A percentile compares a stretch with the other conserved stretches of the same genome.
phyloP scores from a whole-genome alignment of 2,113 vertebrate genomes.

The Tursiops truncatus region DNA sequence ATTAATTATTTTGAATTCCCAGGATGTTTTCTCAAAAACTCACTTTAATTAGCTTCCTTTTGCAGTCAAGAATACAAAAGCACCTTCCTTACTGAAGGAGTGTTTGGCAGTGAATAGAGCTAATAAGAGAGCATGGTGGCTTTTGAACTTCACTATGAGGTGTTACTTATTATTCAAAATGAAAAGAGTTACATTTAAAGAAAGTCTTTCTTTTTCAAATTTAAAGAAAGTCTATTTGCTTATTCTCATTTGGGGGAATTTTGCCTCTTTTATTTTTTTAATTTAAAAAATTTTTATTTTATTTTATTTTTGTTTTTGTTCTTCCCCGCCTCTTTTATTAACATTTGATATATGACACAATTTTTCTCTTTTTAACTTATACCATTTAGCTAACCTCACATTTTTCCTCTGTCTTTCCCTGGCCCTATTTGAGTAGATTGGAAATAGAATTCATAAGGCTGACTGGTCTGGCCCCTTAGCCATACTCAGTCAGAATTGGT shows the following conservation, averaged over 20 bases:
- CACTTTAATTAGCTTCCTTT: slow-evolving; percentile 33
- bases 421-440: not conserved
- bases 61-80: not conserved
- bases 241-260: not conserved
- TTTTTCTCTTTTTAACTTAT: not conserved
- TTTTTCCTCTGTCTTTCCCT: not conserved
- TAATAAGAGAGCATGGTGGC: not conserved
- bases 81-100: not conserved
- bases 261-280: not conserved
- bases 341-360: not conserved
- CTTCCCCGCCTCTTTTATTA: not conserved
- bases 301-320: too few species aligned
- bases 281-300: too few species aligned
- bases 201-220: slow-evolving; percentile 25
- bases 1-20: slow-evolving; percentile 10
- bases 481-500: not conserved
- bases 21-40: not conserved
- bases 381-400: not conserved
- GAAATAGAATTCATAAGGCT: not conserved
- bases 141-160: not conserved
- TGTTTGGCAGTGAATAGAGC: not conserved
- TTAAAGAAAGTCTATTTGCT: not conserved
- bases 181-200: not conserved
- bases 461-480: not conserved
- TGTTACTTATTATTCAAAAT: not conserved